Evolutionary conservation across 1,140 invertebrate species (phyloP).

Genomic region (Trigoniulus corallinus): DNA sequence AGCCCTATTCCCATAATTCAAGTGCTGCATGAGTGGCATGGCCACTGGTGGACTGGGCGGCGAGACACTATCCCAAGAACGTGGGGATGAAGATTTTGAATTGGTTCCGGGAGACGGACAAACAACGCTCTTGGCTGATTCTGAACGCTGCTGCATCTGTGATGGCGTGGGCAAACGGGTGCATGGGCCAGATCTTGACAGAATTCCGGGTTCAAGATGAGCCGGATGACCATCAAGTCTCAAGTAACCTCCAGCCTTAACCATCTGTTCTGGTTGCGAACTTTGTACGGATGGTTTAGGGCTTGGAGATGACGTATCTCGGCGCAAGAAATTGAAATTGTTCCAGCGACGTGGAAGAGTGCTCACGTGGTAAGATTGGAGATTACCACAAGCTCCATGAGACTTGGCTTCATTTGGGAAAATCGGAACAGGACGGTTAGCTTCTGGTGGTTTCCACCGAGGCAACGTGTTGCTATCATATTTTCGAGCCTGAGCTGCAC

Average conservation of each 20-base stretch:
- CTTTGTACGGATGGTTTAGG: background rate
- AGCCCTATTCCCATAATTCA: background rate
- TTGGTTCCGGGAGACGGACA: too few species aligned
- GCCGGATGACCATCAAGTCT: background rate
- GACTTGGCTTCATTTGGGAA: background rate
- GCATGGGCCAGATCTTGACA: background rate
- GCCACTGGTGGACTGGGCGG: background rate
- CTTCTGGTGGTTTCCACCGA: background rate
- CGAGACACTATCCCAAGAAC: too few species aligned
- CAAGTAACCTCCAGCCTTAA: background rate
- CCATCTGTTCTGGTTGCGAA: background rate
- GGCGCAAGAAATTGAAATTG: background rate
- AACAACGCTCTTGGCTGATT: background rate
- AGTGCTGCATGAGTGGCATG: background rate
- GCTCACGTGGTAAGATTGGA: background rate
- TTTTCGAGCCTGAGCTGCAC: background rate
- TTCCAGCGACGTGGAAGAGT: background rate
- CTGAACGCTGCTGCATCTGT: background rate
- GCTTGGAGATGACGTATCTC: background rate
- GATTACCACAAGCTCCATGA: background rate
- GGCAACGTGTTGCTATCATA: slow-evolving; percentile 6
- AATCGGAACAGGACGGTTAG: background rate
- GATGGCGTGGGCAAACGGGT: background rate
- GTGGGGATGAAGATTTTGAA: too few species aligned
- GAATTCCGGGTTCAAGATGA: background rate